phyloP scores from a whole-genome alignment of 2,888 invertebrate genomes.

The Allacma fusca region DNA sequence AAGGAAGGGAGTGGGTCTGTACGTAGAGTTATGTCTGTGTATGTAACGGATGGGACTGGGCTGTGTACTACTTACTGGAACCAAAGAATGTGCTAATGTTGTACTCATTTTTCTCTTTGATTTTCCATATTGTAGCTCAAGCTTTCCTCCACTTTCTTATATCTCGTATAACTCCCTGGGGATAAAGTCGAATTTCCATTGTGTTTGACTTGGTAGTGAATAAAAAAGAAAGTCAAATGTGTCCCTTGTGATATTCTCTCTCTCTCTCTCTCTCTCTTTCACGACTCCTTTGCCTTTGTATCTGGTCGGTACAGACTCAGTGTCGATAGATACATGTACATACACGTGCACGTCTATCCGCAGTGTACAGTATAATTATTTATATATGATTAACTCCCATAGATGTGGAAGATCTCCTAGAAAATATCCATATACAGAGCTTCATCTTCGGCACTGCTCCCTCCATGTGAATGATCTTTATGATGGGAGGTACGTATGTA shows the following conservation, averaged over 20 bases:
- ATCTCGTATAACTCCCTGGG: neutral
- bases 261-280: neutral
- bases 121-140: neutral
- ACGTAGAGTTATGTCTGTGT: no score
- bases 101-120: neutral
- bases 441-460: no score
- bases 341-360: neutral
- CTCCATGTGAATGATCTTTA: neutral
- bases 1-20: no score
- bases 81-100: neutral
- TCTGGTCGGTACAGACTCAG: neutral
- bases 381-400: no score
- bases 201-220: slow-evolving; percentile 5
- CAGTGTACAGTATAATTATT: no score
- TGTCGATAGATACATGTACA: neutral
- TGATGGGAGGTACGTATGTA: neutral
- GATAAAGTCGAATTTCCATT: neutral
- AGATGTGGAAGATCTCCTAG: no score
- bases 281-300: neutral
- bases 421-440: no score
- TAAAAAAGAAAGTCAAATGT: neutral
- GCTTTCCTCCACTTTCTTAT: neutral
- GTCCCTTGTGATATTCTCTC: slow-evolving; percentile 13
- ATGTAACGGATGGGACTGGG: no score
- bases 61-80: no score